Evolutionary conservation across 1,140 invertebrate genomes (phyloP).

Genomic region (Bombus sibiricus): DNA sequence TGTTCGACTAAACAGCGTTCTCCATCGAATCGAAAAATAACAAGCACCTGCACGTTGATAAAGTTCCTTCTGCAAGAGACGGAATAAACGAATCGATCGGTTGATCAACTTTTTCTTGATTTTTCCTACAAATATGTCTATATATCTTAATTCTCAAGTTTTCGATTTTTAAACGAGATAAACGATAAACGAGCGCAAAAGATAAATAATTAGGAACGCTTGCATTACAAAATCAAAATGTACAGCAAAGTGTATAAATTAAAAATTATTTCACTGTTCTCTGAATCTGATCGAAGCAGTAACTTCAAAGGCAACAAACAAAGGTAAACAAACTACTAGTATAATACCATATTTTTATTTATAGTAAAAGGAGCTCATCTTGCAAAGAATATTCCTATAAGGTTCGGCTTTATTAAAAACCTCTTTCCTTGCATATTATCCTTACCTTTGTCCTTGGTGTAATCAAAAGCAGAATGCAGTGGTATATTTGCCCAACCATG

Average conservation of each 20-base stretch:
- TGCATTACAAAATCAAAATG: background rate
- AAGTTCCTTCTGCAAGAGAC: background rate
- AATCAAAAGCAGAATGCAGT: background rate
- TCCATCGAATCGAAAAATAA: constrained; percentile 24
- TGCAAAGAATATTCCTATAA: background rate
- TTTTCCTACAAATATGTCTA: background rate
- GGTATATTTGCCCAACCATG: background rate
- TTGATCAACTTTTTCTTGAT: background rate
- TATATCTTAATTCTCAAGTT: background rate
- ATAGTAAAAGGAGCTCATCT: background rate
- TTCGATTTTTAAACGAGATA: background rate
- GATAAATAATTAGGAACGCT: background rate
- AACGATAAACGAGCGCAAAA: background rate
- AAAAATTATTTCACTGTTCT: background rate
- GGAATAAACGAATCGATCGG: background rate
- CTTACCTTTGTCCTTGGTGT: background rate
- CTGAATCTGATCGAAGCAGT: constrained; percentile 1
- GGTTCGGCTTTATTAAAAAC: background rate
- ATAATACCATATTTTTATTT: background rate
- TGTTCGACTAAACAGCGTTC: constrained; percentile 18
- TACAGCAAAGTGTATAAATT: too few species aligned
- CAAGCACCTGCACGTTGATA: constrained; percentile 15
- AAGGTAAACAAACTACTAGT: too few species aligned
- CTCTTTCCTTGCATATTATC: background rate
- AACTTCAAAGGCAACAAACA: background rate